Base-by-base conservation (phyloP, 2,888 invertebrate genomes). In the Tenthredo amoena region DNA sequence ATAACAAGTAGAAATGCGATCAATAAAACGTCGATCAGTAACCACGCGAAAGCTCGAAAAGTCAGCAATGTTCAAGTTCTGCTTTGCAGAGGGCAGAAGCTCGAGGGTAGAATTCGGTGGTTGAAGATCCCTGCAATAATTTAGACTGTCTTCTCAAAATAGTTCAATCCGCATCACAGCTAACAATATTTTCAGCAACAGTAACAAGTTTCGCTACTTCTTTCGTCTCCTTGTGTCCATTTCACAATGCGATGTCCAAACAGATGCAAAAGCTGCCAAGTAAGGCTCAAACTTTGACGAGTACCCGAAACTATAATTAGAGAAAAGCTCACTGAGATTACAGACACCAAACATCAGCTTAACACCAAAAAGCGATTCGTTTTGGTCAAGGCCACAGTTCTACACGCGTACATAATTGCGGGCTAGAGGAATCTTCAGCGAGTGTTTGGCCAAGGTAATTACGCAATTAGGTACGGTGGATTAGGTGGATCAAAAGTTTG, bases 401-500 rank as follows among this genome's bases (percentile, higher is more conserved):
- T n/a, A 43, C 18, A 12, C 26, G 12, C 5, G 18, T 55, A 31
- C 18, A n/a, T 18, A 34, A 74, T 43, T 74, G 6, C 40, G 40
- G 21, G 26, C 12, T 37, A 3, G 77, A 31, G 34, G 12, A 40
- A 62, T 40, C 21, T 81, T 12, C 21, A 15, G 40, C n/a, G 37
- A 68, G 68, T 81, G 21, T 81, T 81, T 40, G 40, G 50, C 62
- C 43, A 7, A 81, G 81, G 15, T 62, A 81, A 81, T 62, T 40
- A 62, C 21, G 62, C 62, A 62, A 81, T 81, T 81, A 62, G 58
- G 26, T 40, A 81, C 62, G 40, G 37, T 6, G 81, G 81, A 81
- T 81, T 40, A 37, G 81, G 40, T 21, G 81, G 81, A 81, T 62
- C 37, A 40, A 62, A 40, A 81, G 81, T 81, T 81, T 62, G 81